phyloP scores from a whole-genome alignment of 2,113 vertebrate genomes.

The Thalassarche chlororhynchos region DNA sequence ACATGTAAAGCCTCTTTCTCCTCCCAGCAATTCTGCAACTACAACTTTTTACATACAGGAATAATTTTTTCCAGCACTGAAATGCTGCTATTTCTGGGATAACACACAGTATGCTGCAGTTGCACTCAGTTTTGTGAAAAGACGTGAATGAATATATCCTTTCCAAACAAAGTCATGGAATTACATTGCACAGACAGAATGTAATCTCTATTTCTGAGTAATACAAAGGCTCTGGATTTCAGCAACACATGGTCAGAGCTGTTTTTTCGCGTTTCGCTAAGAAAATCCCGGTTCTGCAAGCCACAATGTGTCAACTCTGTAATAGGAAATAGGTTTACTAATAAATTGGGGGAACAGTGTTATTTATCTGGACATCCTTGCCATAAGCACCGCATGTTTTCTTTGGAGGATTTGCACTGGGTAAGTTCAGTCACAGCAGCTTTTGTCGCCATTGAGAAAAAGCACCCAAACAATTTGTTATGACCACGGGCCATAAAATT shows the following conservation, averaged over 20 bases:
- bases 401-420: not conserved
- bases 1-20: not conserved
- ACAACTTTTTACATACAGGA: not conserved
- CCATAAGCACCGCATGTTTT: not conserved
- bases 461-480: not conserved
- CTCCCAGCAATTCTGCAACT: not conserved
- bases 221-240: not conserved
- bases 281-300: not conserved
- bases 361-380: not conserved
- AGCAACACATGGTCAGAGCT: not conserved
- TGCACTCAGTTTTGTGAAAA: not conserved
- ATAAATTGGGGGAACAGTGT: not conserved
- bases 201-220: not conserved
- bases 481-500: not conserved
- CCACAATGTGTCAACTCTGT: not conserved
- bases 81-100: not conserved
- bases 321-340: not conserved
- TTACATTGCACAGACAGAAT: not conserved
- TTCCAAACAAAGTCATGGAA: not conserved
- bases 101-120: not conserved
- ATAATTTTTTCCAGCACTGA: not conserved
- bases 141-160: not conserved
- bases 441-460: not conserved
- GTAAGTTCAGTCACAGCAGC: not conserved
- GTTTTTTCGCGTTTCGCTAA: not conserved